Evolutionary conservation across 1,140 invertebrate genomes (phyloP).

Genomic region (Bombus pyrosoma): DNA sequence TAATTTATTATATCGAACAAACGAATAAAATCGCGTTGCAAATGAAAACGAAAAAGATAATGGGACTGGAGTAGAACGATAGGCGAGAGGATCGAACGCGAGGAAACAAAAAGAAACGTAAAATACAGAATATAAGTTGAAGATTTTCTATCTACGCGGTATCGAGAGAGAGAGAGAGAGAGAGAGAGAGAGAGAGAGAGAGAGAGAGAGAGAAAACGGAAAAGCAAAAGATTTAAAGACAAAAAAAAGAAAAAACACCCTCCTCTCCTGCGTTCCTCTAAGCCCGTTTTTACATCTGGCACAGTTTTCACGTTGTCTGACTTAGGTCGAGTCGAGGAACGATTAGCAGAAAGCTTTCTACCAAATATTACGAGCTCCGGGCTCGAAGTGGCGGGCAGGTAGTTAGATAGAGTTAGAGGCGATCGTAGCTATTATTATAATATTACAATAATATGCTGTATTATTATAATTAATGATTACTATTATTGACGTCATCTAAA

Average conservation of each 20-base stretch:
- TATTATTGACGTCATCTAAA: constrained; percentile 81
- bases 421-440: constrained; percentile 81
- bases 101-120: constrained; percentile 17
- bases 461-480: constrained; percentile 81
- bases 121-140: constrained; percentile 20
- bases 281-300: constrained; percentile 58
- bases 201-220: constrained; percentile 15
- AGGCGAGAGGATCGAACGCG: constrained; percentile 30
- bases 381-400: constrained; percentile 69
- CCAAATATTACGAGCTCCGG: constrained; percentile 76
- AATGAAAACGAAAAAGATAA: constrained; percentile 37
- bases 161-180: background rate
- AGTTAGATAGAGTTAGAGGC: constrained; percentile 78
- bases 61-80: constrained; percentile 51
- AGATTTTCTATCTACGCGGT: constrained; percentile 33
- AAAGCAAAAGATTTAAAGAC: constrained; percentile 8
- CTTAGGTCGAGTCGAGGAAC: constrained; percentile 59
- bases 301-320: constrained; percentile 60
- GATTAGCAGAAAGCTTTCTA: constrained; percentile 78
- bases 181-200: constrained; percentile 10
- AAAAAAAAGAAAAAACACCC: constrained; percentile 27
- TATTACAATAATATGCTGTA: constrained; percentile 81
- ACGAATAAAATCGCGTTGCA: constrained; percentile 54
- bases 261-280: constrained; percentile 62
- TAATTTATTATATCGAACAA: constrained; percentile 77